These are phyloP conservation scores for Rhineura floridana DNA, from an alignment of 2,113 vertebrate genomes.

Conservation along the genomic window DNA sequence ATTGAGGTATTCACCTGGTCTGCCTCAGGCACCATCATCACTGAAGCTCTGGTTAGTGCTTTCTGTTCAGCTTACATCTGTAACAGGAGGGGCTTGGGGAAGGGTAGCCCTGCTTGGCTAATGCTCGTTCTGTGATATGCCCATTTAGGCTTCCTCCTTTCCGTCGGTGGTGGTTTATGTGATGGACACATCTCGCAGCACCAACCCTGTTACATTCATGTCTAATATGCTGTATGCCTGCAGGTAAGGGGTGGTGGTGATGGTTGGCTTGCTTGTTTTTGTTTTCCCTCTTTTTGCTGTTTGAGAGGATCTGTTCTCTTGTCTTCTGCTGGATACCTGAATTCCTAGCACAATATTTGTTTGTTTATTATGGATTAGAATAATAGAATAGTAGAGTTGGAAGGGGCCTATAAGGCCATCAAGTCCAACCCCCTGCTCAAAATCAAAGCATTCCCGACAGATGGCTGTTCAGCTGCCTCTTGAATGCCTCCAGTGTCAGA, in stretches of 20 bases:
- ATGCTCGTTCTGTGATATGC: neutral
- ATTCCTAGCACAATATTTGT: no score
- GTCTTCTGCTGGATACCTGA: no score
- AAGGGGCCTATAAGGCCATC: no score
- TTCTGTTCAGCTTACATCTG: neutral
- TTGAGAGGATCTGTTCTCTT: no score
- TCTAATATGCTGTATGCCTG: conserved; percentile 99
- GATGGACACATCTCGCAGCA: conserved; percentile 96
- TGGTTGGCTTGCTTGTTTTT: neutral
- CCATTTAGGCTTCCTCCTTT: conserved; percentile 89
- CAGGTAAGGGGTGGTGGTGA: conserved; percentile 80
- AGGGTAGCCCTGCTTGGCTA: neutral
- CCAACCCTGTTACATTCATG: conserved; percentile 96
- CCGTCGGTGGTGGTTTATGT: conserved; percentile 95
- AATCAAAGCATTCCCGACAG: no score
- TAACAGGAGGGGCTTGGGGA: neutral
- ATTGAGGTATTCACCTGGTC: conserved; percentile 99
- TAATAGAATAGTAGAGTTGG: no score
- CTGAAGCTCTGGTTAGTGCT: conserved; percentile 88
- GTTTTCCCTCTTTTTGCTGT: neutral
- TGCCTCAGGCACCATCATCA: conserved; percentile 97
- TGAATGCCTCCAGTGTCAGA: no score
- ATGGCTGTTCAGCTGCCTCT: no score
- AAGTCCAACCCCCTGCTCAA: no score
- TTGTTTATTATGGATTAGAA: no score